Base-by-base conservation (phyloP, 2,113 vertebrate species). In the Psettodes erumei region DNA sequence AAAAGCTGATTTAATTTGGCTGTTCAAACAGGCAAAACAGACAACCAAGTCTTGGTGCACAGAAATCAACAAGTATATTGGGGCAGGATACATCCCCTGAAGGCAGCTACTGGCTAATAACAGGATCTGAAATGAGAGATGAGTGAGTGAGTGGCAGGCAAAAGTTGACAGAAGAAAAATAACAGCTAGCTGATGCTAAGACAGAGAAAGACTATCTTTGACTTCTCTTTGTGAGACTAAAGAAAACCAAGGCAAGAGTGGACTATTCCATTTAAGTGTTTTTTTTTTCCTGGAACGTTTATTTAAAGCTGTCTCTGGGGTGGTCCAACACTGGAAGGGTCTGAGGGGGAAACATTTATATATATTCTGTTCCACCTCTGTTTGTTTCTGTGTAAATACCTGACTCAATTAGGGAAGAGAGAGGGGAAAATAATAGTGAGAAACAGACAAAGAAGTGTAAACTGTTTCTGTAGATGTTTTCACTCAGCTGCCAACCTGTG, bases 311-410 rank as follows among this genome's bases (percentile, higher is more conserved):
- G 25, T 37, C 85, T 71, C 76, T 15, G 1, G 54, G 70, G 87
- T 86, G 83, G 83, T 86, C 84, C 42, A 23, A 32, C 38, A 30
- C n/a, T 42, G 23, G 37, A 55, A 47, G 23, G 11, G 11, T 55
- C 43, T 23, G 59, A 25, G 12, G 30, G 28, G 5, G 3, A 42
- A 19, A 28, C 23, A 19, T 43, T 40, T 47, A 53, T 1, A 56
- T 42, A 61, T 33, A 25, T 15, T 38, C 8, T 54, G 59, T 33
- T 38, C n/a, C 25, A 27, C 30, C 25, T 71, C 13, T 69, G 12
- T 85, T 77, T 76, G 70, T 72, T 38, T 72, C 63, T 61, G 25
- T 72, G 23, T 85, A 74, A 85, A 86, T 71, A 81, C n/a, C 28
- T 53, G 47, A 67, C 11, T 67, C 62, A 72, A 67, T 85, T 76